Evolutionary conservation across 2,888 invertebrate species (phyloP).

Genomic region (Eupithecia subumbrata): DNA sequence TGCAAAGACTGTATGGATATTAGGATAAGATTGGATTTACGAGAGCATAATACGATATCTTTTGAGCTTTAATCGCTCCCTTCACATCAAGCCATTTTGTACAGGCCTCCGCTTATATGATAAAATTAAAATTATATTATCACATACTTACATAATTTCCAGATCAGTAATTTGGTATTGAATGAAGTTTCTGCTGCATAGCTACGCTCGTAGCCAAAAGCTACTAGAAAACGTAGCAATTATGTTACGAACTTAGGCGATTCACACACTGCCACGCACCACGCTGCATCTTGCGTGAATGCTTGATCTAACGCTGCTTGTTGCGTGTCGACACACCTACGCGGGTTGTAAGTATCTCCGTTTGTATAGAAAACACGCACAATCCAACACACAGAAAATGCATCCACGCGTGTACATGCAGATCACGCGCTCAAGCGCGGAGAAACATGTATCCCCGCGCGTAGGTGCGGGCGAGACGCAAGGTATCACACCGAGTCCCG

Average conservation of each 20-base stretch:
- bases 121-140: background rate
- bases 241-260: conserved; percentile 1
- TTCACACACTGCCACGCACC: too few relatives aligned
- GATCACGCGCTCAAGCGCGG: too few relatives aligned
- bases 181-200: background rate
- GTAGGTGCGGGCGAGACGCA: too few relatives aligned
- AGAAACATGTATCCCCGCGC: too few relatives aligned
- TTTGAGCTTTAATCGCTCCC: conserved; percentile 18
- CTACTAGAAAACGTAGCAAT: background rate
- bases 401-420: too few relatives aligned
- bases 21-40: conserved; percentile 22
- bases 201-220: background rate
- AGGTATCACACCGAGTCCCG: too few relatives aligned
- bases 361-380: too few relatives aligned
- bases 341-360: too few relatives aligned
- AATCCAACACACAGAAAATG: too few relatives aligned
- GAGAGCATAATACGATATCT: conserved; percentile 10
- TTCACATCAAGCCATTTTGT: conserved; percentile 1
- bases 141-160: background rate
- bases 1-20: conserved; percentile 47
- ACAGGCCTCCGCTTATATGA: background rate
- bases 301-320: too few relatives aligned
- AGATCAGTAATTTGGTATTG: background rate
- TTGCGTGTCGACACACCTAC: too few relatives aligned
- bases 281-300: too few relatives aligned